A percentile compares a stretch with the other conserved stretches of the same genome.
These are phyloP conservation scores for Drosophila flavopinicola DNA, from an alignment of 2,888 invertebrate species.

Conservation along the genomic window DNA sequence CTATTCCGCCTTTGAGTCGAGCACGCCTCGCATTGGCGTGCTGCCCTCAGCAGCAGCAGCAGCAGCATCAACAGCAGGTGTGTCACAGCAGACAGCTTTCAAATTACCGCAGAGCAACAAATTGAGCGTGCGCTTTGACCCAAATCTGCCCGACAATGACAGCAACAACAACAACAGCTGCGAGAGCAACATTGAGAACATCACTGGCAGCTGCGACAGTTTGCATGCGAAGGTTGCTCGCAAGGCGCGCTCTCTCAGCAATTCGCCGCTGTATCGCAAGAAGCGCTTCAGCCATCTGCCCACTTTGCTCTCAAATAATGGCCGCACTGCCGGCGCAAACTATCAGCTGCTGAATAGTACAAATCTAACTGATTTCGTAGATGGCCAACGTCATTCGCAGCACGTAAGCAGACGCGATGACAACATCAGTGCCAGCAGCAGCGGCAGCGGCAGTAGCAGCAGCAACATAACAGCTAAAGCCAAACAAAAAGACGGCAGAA, in stretches of 20 bases:
- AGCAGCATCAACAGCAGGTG: constrained; percentile 27
- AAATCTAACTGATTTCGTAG: constrained; percentile 63
- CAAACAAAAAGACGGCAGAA: constrained; percentile 66
- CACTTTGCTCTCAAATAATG: constrained; percentile 64
- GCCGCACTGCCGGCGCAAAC: constrained; percentile 60
- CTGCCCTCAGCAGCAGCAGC: constrained; percentile 58
- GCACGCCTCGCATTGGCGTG: constrained; percentile 78
- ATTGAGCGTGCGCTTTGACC: constrained; percentile 71
- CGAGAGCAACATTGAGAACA: constrained; percentile 25
- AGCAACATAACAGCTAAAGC: constrained; percentile 39
- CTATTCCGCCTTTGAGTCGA: constrained; percentile 83
- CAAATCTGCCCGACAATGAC: constrained; percentile 68
- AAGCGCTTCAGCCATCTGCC: constrained; percentile 78
- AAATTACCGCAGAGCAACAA: constrained; percentile 52
- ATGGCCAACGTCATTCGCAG: constrained; percentile 73
- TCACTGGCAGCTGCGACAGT: constrained; percentile 41
- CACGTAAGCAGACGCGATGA: constrained; percentile 80
- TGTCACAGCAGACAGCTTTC: constrained; percentile 43
- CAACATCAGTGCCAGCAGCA: constrained; percentile 34
- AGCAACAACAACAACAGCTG: constrained; percentile 45
- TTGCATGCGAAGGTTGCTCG: constrained; percentile 62
- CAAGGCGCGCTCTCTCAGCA: constrained; percentile 82
- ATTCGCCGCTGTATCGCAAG: constrained; percentile 82
- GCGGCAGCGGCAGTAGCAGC: constrained; percentile 16
- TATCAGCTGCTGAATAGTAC: constrained; percentile 71